These are phyloP conservation scores for Athripsodes cinereus DNA, from an alignment of 2,888 invertebrate genomes.

Conservation along the genomic window DNA sequence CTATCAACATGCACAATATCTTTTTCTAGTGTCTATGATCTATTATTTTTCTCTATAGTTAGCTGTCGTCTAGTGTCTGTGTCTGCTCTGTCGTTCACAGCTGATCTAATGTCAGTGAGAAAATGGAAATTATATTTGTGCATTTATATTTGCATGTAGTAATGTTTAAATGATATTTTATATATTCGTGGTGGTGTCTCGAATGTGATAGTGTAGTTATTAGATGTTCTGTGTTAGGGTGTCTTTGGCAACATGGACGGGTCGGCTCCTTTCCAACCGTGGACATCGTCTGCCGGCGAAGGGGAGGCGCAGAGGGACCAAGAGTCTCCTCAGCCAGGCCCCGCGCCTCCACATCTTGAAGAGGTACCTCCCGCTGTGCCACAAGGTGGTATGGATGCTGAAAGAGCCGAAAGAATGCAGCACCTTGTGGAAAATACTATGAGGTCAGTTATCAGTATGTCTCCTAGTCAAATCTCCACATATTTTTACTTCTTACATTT, in stretches of 20 bases:
- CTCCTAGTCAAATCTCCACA: not conserved
- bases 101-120: slow-evolving; percentile 52
- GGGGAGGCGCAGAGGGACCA: slow-evolving; percentile 32
- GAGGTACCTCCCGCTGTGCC: not conserved
- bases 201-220: not conserved
- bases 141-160: slow-evolving; percentile 45
- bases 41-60: not conserved
- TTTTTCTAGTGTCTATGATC: not conserved
- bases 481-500: slow-evolving; percentile 3
- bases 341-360: slow-evolving; percentile 3
- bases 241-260: slow-evolving; percentile 35
- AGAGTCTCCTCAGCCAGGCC: slow-evolving; percentile 2
- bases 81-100: slow-evolving; percentile 37
- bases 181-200: slow-evolving; percentile 4
- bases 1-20: too few species aligned
- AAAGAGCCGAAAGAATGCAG: slow-evolving; percentile 51
- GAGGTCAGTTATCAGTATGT: slow-evolving; percentile 43
- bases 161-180: slow-evolving; percentile 28
- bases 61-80: not conserved
- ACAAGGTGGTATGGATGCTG: slow-evolving; percentile 39
- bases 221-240: slow-evolving; percentile 19
- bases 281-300: slow-evolving; percentile 45
- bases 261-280: slow-evolving; percentile 47
- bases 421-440: slow-evolving; percentile 60
- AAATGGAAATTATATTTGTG: slow-evolving; percentile 44